A percentile compares a stretch with the other conserved stretches of the same genome.
Conservation (phyloP, 2,888 invertebrate species). For the Leucania comma region DNA sequence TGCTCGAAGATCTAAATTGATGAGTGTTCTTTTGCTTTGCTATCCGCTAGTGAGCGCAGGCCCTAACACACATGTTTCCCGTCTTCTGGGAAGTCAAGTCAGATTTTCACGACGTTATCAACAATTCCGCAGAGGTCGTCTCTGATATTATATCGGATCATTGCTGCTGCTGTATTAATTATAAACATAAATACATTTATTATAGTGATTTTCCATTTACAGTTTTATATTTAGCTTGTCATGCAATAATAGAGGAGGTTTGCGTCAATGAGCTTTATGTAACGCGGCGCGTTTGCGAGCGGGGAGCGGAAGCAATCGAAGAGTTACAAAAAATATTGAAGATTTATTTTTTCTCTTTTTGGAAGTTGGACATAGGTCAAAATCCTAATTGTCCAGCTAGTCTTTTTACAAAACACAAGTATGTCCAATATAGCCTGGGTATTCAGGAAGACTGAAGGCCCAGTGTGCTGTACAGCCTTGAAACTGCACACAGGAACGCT, state of each 20-base stretch:
- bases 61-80: slow-evolving; percentile 12
- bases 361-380: too few species aligned
- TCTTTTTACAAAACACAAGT: too few species aligned
- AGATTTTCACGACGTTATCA: slow-evolving; percentile 57
- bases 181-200: slow-evolving; percentile 58
- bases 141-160: slow-evolving; percentile 64
- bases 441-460: too few species aligned
- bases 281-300: slow-evolving; percentile 46
- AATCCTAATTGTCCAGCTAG: too few species aligned
- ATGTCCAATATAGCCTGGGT: too few species aligned
- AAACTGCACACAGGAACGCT: too few species aligned
- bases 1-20: too few species aligned
- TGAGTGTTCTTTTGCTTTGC: neutral
- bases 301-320: slow-evolving; percentile 7
- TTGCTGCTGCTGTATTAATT: slow-evolving; percentile 51
- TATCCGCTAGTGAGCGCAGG: neutral
- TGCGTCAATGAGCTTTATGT: slow-evolving; percentile 48
- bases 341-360: too few species aligned
- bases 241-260: slow-evolving; percentile 53
- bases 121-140: slow-evolving; percentile 60
- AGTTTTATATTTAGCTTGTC: slow-evolving; percentile 60
- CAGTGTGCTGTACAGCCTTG: too few species aligned
- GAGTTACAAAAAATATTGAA: neutral
- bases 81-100: slow-evolving; percentile 51
- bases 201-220: slow-evolving; percentile 67